Conservation (phyloP, 2,113 vertebrate species). For the Tichodroma muraria region DNA sequence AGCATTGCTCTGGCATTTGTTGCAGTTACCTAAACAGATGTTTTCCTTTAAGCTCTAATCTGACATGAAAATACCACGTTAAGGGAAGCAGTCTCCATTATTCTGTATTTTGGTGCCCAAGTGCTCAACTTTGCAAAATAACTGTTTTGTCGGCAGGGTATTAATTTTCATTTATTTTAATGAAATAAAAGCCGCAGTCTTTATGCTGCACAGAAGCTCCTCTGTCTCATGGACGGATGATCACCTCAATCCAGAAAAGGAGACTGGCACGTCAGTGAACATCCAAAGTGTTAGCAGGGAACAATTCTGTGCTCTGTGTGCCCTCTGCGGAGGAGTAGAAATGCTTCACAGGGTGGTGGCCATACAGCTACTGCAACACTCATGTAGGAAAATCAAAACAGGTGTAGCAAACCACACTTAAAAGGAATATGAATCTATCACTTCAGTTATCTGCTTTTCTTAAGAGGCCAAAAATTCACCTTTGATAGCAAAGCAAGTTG, state of each 20-base stretch:
- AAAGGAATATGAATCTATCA: not conserved
- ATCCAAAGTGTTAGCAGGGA: not conserved
- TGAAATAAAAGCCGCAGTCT: not conserved
- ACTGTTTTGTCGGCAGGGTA: not conserved
- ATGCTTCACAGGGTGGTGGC: not conserved
- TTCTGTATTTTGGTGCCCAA: not conserved
- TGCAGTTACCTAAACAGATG: not conserved
- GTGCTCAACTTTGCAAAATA: not conserved
- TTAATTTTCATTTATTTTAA: not conserved
- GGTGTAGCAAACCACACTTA: not conserved
- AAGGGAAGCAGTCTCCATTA: not conserved
- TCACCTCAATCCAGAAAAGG: not conserved
- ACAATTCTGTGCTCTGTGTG: not conserved
- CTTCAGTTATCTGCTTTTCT: not conserved
- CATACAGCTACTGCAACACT: not conserved
- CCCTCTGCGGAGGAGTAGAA: not conserved
- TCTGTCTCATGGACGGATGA: not conserved
- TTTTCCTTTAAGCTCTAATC: not conserved
- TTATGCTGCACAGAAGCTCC: not conserved
- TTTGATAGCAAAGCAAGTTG: not conserved
- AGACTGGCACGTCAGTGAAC: not conserved
- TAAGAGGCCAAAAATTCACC: not conserved
- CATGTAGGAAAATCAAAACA: not conserved
- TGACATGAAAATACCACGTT: not conserved
- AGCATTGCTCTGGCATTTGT: not conserved